These are phyloP conservation scores for Tokudaia muenninki DNA, from an alignment of 2,797 vertebrate genomes.

Conservation along the genomic window DNA sequence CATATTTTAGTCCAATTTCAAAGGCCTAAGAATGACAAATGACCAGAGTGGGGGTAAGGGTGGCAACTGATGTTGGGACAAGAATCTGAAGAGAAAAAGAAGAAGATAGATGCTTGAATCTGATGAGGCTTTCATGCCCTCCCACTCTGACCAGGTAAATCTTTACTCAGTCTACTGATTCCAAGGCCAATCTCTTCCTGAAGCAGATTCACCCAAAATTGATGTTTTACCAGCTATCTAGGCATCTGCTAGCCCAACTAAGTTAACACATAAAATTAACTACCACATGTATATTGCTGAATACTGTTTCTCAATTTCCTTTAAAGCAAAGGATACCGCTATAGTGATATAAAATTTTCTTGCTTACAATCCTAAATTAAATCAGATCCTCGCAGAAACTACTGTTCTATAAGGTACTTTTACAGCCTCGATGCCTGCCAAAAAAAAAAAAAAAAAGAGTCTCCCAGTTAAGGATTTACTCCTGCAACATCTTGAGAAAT, in stretches of 20 bases:
- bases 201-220: not conserved
- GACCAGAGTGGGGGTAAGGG: not conserved
- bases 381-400: not conserved
- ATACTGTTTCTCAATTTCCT: not conserved
- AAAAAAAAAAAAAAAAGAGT: not conserved
- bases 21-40: not conserved
- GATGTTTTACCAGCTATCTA: not conserved
- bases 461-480: not conserved
- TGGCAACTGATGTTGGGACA: not conserved
- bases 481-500: not conserved
- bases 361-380: not conserved
- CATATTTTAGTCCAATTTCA: not conserved
- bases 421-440: not conserved
- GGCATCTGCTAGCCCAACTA: not conserved
- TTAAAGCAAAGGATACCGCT: conserved; percentile 42
- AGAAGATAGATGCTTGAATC: not conserved
- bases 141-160: not conserved
- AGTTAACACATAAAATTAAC: conserved; percentile 19
- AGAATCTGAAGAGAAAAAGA: not conserved
- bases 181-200: not conserved
- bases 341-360: not conserved
- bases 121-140: not conserved
- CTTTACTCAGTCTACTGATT: not conserved
- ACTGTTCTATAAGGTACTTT: not conserved
- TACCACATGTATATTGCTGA: not conserved